These are phyloP conservation scores for Nephrotoma guestfalica DNA, from an alignment of 2,888 invertebrate genomes.

Conservation along the genomic window DNA sequence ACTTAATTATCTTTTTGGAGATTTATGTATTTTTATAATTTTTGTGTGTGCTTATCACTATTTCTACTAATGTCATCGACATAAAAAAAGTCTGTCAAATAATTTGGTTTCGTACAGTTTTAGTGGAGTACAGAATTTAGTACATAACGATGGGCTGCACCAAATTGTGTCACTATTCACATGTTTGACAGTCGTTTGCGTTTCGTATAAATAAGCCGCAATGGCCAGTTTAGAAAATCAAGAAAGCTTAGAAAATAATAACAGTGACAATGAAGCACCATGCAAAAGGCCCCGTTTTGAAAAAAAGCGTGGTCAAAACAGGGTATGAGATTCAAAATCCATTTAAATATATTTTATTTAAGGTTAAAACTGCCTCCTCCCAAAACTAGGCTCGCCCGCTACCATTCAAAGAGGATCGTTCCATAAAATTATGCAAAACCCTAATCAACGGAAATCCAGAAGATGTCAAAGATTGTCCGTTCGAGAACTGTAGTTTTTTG, in stretches of 20 bases:
- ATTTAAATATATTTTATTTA: background rate
- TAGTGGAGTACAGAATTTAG: background rate
- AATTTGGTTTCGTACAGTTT: background rate
- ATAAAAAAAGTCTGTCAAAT: background rate
- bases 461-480: background rate
- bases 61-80: background rate
- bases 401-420: background rate
- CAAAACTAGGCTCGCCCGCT: background rate
- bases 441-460: background rate
- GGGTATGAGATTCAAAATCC: background rate
- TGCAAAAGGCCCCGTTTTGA: background rate
- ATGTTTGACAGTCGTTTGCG: background rate
- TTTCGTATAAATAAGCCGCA: background rate
- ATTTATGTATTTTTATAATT: background rate
- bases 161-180: background rate
- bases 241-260: background rate
- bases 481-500: constrained; percentile 50
- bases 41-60: background rate
- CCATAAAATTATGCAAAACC: background rate
- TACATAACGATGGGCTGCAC: background rate
- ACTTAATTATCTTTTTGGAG: background rate
- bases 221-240: background rate
- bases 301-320: background rate
- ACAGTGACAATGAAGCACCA: background rate
- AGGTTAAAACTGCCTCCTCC: background rate